Conservation (phyloP, 2,888 invertebrate genomes). For the Oscheius myriophilus region DNA sequence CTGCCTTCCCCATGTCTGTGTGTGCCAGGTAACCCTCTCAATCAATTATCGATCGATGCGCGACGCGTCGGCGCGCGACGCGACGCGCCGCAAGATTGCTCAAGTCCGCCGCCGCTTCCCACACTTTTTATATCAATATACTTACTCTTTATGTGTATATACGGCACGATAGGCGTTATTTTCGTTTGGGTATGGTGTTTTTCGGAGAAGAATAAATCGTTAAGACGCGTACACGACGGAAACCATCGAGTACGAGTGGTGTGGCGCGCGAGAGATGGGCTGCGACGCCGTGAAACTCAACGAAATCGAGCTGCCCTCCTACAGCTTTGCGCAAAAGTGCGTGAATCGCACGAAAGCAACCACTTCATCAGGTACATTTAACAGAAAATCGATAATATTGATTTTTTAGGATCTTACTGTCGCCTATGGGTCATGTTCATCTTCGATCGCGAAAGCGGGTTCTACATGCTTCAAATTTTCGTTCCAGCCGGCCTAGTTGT, state of each 20-base stretch:
- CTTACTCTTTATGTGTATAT: constrained; percentile 34
- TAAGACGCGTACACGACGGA: constrained; percentile 91
- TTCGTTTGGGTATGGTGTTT: constrained; percentile 23
- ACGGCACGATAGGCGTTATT: constrained; percentile 17
- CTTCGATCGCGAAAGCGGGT: constrained; percentile 96
- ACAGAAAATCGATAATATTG: neutral
- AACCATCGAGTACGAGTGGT: constrained; percentile 56
- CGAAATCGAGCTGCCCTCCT: constrained; percentile 54
- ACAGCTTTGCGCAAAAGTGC: constrained; percentile 50
- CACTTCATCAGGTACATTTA: constrained; percentile 49
- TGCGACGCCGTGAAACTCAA: constrained; percentile 46
- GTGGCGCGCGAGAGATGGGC: constrained; percentile 40
- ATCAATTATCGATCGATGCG: no score
- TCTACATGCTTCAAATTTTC: constrained; percentile 97
- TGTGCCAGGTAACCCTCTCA: no score
- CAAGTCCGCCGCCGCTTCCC: no score
- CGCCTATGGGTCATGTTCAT: constrained; percentile 94
- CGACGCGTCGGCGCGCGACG: no score
- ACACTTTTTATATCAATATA: no score
- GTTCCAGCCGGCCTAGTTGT: constrained; percentile 77
- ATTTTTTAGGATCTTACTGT: constrained; percentile 85
- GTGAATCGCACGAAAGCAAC: constrained; percentile 48
- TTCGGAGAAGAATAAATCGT: constrained; percentile 45
- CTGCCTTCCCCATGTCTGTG: neutral
- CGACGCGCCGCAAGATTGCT: no score